Evolutionary conservation across 2,113 vertebrate genomes (phyloP).

Genomic region (Prionailurus viverrinus): DNA sequence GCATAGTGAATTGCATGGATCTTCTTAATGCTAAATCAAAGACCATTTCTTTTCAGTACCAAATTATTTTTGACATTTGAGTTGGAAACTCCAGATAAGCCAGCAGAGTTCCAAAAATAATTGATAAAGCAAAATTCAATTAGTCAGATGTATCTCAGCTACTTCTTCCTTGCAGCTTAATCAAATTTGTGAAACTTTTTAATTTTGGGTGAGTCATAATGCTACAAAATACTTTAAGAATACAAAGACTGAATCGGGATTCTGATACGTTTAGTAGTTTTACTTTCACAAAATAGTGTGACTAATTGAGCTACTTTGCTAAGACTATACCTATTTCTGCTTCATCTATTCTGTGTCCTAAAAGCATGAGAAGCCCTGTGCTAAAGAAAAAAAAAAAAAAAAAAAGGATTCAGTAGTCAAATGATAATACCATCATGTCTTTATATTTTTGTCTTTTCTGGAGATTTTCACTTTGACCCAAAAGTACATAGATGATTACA

Average conservation of each 20-base stretch:
- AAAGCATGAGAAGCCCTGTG: background rate
- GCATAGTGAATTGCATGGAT: conserved; percentile 10
- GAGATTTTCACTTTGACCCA: background rate
- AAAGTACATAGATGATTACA: background rate
- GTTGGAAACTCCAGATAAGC: conserved; percentile 49
- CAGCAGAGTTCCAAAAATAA: conserved; percentile 45
- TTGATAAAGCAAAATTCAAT: conserved; percentile 54
- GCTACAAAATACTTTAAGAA: background rate
- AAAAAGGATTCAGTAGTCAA: background rate
- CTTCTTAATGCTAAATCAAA: conserved; percentile 37
- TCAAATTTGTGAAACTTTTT: conserved; percentile 8
- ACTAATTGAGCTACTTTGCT: background rate
- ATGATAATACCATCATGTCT: background rate
- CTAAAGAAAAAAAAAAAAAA: background rate
- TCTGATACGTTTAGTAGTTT: background rate
- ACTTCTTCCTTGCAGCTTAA: conserved; percentile 31
- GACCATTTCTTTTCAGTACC: conserved; percentile 33
- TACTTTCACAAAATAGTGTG: background rate
- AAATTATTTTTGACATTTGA: conserved; percentile 67
- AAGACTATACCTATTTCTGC: background rate
- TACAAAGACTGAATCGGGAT: background rate
- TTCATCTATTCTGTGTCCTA: background rate
- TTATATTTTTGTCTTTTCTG: background rate
- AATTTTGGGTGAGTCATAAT: background rate
- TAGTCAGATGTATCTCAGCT: background rate